Conservation (phyloP, 2,888 invertebrate genomes). For the Ctenicera cuprea region DNA sequence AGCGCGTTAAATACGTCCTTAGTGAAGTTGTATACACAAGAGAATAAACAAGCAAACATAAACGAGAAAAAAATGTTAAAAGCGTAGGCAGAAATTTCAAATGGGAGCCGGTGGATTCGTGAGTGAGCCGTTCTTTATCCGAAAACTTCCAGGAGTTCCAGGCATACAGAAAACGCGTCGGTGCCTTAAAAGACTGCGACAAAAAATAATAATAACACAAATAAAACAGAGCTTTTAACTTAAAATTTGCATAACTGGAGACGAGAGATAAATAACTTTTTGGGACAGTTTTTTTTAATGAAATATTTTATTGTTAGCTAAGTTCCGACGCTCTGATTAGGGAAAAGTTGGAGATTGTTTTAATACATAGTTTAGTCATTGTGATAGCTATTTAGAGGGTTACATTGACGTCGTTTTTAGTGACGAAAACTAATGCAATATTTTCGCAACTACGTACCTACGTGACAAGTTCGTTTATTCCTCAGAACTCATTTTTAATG, state of each 20-base stretch:
- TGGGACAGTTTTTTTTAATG: neutral
- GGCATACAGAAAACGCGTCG: neutral
- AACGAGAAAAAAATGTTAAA: slow-evolving; percentile 17
- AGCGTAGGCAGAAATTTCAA: neutral
- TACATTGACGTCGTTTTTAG: too few species aligned
- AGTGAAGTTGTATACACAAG: slow-evolving; percentile 12
- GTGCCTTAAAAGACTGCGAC: too few species aligned
- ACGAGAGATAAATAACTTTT: neutral
- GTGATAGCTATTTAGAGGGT: too few species aligned
- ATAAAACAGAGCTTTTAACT: neutral
- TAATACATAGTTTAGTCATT: neutral
- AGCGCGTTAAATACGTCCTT: slow-evolving; percentile 17
- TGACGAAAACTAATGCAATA: too few species aligned
- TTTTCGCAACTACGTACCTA: too few species aligned
- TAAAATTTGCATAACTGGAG: neutral
- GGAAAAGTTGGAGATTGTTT: neutral
- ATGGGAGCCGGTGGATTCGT: neutral
- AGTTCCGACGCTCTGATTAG: neutral
- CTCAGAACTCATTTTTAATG: too few species aligned
- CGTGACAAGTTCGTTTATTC: too few species aligned
- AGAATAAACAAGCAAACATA: slow-evolving; percentile 11
- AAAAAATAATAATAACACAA: neutral
- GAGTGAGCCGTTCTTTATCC: neutral
- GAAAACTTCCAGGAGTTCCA: neutral
- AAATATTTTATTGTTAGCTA: neutral